Percentiles rank a stretch among this genome's conserved stretches.
These are phyloP conservation scores for Mythimna pallens DNA, from an alignment of 2,888 invertebrate species.

Conservation along the genomic window DNA sequence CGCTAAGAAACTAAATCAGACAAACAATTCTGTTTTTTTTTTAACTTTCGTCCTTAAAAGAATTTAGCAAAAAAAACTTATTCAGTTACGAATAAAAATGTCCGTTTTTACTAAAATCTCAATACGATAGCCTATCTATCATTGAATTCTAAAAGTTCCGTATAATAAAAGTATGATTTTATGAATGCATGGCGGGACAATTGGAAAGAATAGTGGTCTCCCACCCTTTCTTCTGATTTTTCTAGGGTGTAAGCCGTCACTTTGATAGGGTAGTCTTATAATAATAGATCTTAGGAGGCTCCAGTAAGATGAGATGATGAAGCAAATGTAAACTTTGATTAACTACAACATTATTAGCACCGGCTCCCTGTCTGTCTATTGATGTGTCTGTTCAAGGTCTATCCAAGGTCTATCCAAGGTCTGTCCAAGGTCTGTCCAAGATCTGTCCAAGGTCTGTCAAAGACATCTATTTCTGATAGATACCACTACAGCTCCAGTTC, in stretches of 20 bases:
- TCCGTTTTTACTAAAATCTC: background rate
- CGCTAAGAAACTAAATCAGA: too few species aligned
- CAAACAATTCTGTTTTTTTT: too few species aligned
- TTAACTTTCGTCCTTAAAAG: too few species aligned
- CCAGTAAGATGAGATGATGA: background rate
- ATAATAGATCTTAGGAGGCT: background rate
- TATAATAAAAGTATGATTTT: conserved; percentile 5
- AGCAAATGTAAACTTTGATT: background rate
- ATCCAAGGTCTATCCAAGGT: too few species aligned
- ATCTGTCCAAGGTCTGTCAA: background rate
- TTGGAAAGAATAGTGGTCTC: conserved; percentile 1
- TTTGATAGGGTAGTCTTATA: conserved; percentile 9
- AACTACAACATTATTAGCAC: background rate
- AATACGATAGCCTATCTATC: background rate
- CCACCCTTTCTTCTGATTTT: conserved; percentile 15
- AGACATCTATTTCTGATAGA: background rate
- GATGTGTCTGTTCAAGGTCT: background rate
- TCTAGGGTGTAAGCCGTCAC: background rate
- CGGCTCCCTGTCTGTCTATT: background rate
- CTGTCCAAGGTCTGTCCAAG: too few species aligned
- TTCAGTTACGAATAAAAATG: too few species aligned
- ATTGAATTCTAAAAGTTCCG: background rate
- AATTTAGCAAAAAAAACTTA: too few species aligned
- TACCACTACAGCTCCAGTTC: too few species aligned
- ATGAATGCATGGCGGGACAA: conserved; percentile 27